These are phyloP conservation scores for Gari tellinella DNA, from an alignment of 2,888 invertebrate genomes.

Conservation along the genomic window DNA sequence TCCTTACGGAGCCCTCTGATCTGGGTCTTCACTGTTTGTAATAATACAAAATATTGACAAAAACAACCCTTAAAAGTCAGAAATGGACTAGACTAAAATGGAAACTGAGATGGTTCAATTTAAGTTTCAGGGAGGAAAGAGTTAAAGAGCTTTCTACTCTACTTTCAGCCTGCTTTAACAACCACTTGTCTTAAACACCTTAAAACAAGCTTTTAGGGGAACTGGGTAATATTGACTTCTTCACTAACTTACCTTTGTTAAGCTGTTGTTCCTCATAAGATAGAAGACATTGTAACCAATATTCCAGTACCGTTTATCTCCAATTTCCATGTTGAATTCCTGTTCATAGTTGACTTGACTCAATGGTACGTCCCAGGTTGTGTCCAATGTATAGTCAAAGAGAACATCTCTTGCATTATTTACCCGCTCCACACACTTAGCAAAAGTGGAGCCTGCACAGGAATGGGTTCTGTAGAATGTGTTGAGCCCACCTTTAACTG, in stretches of 20 bases:
- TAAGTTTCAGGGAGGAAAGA: no score
- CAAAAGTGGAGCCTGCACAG: constrained; percentile 27
- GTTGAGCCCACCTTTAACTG: constrained; percentile 74
- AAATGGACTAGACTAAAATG: no score
- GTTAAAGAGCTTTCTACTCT: no score
- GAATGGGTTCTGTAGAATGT: constrained; percentile 47
- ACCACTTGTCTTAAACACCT: no score
- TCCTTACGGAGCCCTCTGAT: no score
- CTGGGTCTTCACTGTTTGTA: no score
- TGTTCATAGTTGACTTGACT: constrained; percentile 32
- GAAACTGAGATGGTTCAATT: no score
- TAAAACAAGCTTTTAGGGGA: no score
- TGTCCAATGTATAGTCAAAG: constrained; percentile 53
- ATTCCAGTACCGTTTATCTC: constrained; percentile 67
- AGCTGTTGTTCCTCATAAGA: constrained; percentile 50
- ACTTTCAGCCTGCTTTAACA: no score
- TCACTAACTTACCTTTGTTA: constrained; percentile 60
- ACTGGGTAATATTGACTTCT: no score
- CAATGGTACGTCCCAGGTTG: constrained; percentile 46
- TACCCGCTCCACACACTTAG: constrained; percentile 39
- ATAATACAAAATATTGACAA: no score
- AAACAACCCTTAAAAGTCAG: no score
- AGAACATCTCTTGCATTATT: constrained; percentile 50
- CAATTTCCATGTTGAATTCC: constrained; percentile 61
- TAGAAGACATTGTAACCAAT: constrained; percentile 65